Evolutionary conservation across 1,140 invertebrate genomes (phyloP).

Genomic region (Lepidotrigona ventralis): DNA sequence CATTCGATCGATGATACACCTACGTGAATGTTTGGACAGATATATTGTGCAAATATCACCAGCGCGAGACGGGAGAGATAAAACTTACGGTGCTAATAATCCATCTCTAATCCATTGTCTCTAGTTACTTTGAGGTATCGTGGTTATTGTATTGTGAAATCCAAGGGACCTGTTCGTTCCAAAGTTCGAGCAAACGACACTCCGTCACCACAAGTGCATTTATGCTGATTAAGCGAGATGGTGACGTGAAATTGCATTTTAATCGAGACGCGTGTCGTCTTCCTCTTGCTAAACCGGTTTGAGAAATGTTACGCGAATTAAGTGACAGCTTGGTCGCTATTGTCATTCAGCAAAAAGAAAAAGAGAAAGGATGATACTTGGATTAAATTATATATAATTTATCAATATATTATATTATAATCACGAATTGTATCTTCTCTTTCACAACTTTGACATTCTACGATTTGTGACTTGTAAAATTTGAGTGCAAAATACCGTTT

Average conservation of each 20-base stretch:
- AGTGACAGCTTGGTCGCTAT: background rate
- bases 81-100: background rate
- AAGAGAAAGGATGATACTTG: too few relatives aligned
- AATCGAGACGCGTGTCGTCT: conserved; percentile 30
- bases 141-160: background rate
- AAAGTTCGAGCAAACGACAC: background rate
- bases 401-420: too few relatives aligned
- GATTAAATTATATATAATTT: too few relatives aligned
- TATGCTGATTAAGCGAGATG: background rate
- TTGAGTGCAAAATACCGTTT: too few relatives aligned
- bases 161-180: too few relatives aligned
- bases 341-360: too few relatives aligned
- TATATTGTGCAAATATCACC: background rate
- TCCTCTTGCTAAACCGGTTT: conserved; percentile 4
- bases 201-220: background rate
- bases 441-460: too few relatives aligned
- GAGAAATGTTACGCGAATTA: background rate
- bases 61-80: background rate
- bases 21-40: background rate
- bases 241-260: conserved; percentile 27
- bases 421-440: too few relatives aligned
- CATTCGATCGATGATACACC: background rate
- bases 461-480: too few relatives aligned
- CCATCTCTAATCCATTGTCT: background rate
- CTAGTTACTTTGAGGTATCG: too few relatives aligned